A percentile compares a stretch with the other conserved stretches of the same genome.
These are phyloP conservation scores for Lathronympha strigana DNA, from an alignment of 2,888 invertebrate genomes.

Conservation along the genomic window DNA sequence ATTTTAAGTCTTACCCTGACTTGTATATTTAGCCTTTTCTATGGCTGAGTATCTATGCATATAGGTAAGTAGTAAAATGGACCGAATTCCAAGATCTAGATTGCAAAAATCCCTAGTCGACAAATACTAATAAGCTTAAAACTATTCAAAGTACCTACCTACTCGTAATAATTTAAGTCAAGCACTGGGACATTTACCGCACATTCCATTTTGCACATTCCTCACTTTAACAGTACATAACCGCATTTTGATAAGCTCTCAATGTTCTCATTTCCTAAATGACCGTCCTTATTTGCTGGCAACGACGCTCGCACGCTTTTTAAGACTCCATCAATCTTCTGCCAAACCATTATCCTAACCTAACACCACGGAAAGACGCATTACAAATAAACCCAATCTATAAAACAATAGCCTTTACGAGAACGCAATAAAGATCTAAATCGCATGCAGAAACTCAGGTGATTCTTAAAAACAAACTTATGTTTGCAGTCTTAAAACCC, in stretches of 20 bases:
- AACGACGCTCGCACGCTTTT: constrained; percentile 55
- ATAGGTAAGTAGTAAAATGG: no score
- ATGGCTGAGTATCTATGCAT: no score
- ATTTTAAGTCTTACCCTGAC: no score
- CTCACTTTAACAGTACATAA: not conserved
- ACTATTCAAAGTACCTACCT: no score
- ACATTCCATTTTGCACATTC: not conserved
- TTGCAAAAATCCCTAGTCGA: no score
- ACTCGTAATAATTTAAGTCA: no score
- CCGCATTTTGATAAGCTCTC: constrained; percentile 15
- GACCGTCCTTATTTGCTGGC: constrained; percentile 13
- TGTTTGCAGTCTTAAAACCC: constrained; percentile 30
- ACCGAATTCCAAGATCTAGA: no score
- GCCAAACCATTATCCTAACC: constrained; percentile 52
- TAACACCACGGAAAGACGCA: constrained; percentile 48
- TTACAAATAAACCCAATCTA: constrained; percentile 36
- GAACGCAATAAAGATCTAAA: constrained; percentile 35
- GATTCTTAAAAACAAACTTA: constrained; percentile 37
- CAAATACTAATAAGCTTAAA: no score
- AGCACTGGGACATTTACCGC: not conserved
- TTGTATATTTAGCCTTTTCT: no score
- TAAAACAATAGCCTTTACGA: constrained; percentile 23
- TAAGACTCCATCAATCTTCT: constrained; percentile 54
- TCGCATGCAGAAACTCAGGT: constrained; percentile 26
- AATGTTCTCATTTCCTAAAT: constrained; percentile 24